Evolutionary conservation across 1,140 invertebrate genomes (phyloP), one percentile per base, ranked within the genome.

Genomic region (Tetranychus urticae): DNA sequence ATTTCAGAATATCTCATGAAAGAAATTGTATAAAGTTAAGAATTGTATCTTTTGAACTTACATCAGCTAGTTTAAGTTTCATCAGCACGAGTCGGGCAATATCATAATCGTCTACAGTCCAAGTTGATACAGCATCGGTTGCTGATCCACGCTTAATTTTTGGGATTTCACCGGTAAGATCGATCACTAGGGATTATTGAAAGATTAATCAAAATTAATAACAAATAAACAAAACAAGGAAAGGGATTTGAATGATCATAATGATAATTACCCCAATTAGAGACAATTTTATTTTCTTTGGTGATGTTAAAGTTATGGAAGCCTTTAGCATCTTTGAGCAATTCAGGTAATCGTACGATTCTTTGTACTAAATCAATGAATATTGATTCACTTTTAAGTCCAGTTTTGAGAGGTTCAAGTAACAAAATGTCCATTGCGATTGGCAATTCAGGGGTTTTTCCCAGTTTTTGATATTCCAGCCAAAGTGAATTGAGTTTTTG

Each of bases 281-380:
- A 80, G 54, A 75, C 79, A 66, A 77, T 75, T 71, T 85, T 82
- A 65, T 84, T 85, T 72, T 82, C 78, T 63, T 82, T 79, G 4
- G 82, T 84, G 66, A 93, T 85, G 67, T 86, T 84, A 71, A 88
- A 92, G 33, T 83, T 70, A 71, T 88, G 89, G 8, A 91, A 74
- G 13, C 81, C 86, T 65, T 85, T 85, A 13, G 92, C 74, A 68
- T 81, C 79, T 70, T 86, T 87, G 1, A 79, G 81, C 67, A 86
- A 77, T 10, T 77, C 79, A 5, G 80, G 79, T 68, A 85, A 78
- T n/a, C 74, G 74, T 67, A 83, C 80, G 0, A 90, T 71, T 60
- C 82, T 79, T 62, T 84, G 79, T 56, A 76, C 73, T 54, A 93
- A 85, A 67, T 80, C 80, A 39, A 78, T 72, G 70, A 92, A 91